Conservation (phyloP, 2,113 vertebrate genomes). For the Morone saxatilis region DNA sequence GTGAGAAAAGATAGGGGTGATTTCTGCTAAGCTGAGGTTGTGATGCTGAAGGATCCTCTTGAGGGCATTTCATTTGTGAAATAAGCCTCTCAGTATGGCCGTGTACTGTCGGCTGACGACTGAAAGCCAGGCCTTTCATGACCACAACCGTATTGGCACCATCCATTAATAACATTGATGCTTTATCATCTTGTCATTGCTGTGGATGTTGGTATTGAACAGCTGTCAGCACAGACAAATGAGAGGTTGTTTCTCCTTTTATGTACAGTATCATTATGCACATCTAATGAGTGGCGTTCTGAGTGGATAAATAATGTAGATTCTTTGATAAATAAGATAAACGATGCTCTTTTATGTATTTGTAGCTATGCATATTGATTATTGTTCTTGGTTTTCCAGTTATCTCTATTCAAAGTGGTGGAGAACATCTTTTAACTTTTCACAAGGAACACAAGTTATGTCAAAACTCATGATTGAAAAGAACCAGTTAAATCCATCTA, state of each 20-base stretch:
- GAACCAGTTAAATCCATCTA: neutral
- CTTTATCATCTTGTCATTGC: slow-evolving; percentile 17
- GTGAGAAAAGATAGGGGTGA: neutral
- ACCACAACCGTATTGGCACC: neutral
- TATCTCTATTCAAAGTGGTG: neutral
- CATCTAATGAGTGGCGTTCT: neutral
- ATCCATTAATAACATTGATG: slow-evolving; percentile 27
- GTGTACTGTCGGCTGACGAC: neutral
- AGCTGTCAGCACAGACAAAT: neutral
- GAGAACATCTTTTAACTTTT: neutral
- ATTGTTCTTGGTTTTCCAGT: neutral
- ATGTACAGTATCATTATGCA: slow-evolving; percentile 20
- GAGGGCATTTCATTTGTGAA: slow-evolving; percentile 26
- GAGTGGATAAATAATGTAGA: neutral
- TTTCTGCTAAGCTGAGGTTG: neutral
- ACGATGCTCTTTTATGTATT: neutral
- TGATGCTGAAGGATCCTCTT: neutral
- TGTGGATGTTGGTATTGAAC: slow-evolving; percentile 37
- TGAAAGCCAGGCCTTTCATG: neutral
- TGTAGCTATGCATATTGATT: neutral
- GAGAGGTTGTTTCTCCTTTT: slow-evolving; percentile 27
- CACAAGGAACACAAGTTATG: neutral
- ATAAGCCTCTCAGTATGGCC: slow-evolving; percentile 9
- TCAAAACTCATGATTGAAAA: neutral
- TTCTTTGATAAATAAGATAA: slow-evolving; percentile 9